phyloP scores from a whole-genome alignment of 2,888 invertebrate genomes.

The Xanthorhoe spadicearia region DNA sequence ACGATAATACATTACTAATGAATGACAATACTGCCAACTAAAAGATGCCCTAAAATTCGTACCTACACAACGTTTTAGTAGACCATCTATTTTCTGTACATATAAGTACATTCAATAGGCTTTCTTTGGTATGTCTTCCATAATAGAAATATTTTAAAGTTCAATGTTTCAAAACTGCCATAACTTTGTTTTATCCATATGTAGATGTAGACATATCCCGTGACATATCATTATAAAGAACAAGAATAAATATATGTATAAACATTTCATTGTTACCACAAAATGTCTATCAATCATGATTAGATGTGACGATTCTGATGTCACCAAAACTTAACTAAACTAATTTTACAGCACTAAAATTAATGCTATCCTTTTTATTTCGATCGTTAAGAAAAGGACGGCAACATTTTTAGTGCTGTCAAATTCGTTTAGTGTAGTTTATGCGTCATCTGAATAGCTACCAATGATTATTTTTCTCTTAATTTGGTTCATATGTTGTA shows the following conservation, averaged over 20 bases:
- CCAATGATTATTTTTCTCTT: background rate
- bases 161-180: constrained; percentile 15
- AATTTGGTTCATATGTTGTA: too few relatives aligned
- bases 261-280: constrained; percentile 13
- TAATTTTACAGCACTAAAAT: too few relatives aligned
- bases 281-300: background rate
- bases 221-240: constrained; percentile 57
- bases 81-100: background rate
- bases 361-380: too few relatives aligned
- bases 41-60: background rate
- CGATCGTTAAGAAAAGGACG: too few relatives aligned
- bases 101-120: background rate
- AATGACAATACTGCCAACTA: background rate
- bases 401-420: too few relatives aligned
- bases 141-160: constrained; percentile 5
- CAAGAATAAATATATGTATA: constrained; percentile 1
- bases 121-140: constrained; percentile 40
- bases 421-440: too few relatives aligned
- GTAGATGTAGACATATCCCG: constrained; percentile 56
- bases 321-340: too few relatives aligned
- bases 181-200: constrained; percentile 24
- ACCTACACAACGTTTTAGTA: background rate
- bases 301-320: too few relatives aligned
- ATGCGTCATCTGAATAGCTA: background rate
- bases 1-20: too few relatives aligned